A percentile compares a stretch with the other conserved stretches of the same genome.
phyloP scores from a whole-genome alignment of 1,140 invertebrate genomes.

The Macrotrachela quadricornifera region DNA sequence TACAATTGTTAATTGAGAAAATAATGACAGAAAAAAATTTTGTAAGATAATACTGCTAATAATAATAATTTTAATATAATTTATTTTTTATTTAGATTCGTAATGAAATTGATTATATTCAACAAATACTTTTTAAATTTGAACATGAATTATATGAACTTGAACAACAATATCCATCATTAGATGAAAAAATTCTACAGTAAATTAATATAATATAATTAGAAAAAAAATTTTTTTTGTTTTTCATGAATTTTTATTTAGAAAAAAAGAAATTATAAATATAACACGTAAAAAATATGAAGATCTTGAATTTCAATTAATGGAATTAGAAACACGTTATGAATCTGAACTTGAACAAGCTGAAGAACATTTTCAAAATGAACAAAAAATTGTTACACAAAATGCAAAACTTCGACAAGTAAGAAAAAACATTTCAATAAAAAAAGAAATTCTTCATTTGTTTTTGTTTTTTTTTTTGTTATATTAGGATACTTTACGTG shows the following conservation, averaged over 20 bases:
- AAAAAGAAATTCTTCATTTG: background rate
- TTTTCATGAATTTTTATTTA: no score
- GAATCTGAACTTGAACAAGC: conserved; percentile 5
- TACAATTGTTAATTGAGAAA: no score
- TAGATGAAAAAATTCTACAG: background rate
- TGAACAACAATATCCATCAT: background rate
- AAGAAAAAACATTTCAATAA: background rate
- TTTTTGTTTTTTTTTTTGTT: background rate
- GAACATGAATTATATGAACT: background rate
- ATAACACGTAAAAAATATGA: background rate
- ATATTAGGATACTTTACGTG: background rate
- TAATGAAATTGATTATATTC: conserved; percentile 1
- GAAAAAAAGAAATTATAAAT: background rate
- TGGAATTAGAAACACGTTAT: conserved; percentile 6
- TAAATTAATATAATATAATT: background rate
- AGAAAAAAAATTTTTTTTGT: background rate
- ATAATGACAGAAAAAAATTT: no score
- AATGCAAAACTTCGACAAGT: no score
- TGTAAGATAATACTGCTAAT: no score
- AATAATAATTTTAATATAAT: no score
- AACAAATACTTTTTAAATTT: conserved; percentile 3
- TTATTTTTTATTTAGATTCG: background rate
- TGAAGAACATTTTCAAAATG: background rate
- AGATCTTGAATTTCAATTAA: conserved; percentile 6
- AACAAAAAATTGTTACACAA: no score